Base-by-base conservation (phyloP, 2,888 invertebrate species). In the Gortyna flavago region DNA sequence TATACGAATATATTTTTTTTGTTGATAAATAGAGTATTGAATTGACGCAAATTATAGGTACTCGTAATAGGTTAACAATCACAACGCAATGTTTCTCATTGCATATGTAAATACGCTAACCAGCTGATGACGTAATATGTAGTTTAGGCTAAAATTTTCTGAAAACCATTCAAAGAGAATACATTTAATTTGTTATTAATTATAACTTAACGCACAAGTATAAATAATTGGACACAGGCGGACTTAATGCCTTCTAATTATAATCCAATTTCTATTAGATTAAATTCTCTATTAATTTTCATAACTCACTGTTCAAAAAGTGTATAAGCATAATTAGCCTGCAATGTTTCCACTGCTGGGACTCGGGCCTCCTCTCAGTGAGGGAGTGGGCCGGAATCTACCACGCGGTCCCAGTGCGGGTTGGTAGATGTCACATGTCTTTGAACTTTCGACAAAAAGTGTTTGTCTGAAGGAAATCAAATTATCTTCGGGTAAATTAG, bases 381-480 rank as follows among this genome's bases (percentile, higher is more conserved):
- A 44, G 5, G 16, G 18, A 18, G 48, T 48, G 48, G 48, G 48
- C 48, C 18, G 18, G 18, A 48, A 48, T 48, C 18, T 6, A 48
- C 48, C 18, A 48, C 6, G 16, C 44, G 44, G 44, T 21, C 51
- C 25, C 51, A 51, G 51, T 51, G 51, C 9, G 25, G 51, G 51
- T 51, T 21, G 9, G 25, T 48, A 48, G 48, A 48, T 18, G 48
- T 7, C 48, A 48, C 18, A 48, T 18, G 48, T 25, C 25, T 9
- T 54, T 3, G 25, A 44, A 44, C 13, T 25, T 54, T 54, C 54
- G 54, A 54, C 66, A 64, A 61, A 85, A 84, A 80, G 80, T 81
- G 72, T 77, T 70, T 59, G 67, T 38, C 64, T 74, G 80, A 81
- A 71, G 81, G 85, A 87, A 89, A 88, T 83, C 80, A 75, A 87